phyloP scores from a whole-genome alignment of 2,888 invertebrate genomes.

The Falcaria lacertinaria region DNA sequence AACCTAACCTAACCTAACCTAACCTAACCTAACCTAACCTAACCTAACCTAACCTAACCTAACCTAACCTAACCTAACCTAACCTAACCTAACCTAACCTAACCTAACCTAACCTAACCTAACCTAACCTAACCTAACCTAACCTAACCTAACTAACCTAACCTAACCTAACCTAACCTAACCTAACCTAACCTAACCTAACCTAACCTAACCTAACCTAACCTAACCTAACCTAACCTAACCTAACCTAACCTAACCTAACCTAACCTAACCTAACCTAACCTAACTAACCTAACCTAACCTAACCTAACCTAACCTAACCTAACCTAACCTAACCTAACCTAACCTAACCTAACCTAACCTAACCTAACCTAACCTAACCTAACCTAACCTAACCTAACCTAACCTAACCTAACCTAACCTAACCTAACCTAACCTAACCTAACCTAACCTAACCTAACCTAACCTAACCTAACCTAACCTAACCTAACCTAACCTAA shows the following conservation, averaged over 20 bases:
- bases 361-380: constrained; percentile 17
- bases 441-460: constrained; percentile 19
- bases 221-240: constrained; percentile 13
- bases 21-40: constrained; percentile 7
- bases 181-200: constrained; percentile 16
- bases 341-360: constrained; percentile 20
- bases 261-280: constrained; percentile 8
- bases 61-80: constrained; percentile 11
- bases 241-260: constrained; percentile 3
- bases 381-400: constrained; percentile 18
- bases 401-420: constrained; percentile 19
- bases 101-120: constrained; percentile 11
- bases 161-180: constrained; percentile 17
- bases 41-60: constrained; percentile 7
- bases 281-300: constrained; percentile 12
- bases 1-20: constrained; percentile 14
- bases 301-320: constrained; percentile 11
- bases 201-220: constrained; percentile 15
- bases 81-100: constrained; percentile 8
- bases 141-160: constrained; percentile 12
- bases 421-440: constrained; percentile 20
- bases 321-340: constrained; percentile 15
- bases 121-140: constrained; percentile 14
- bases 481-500: constrained; percentile 18
- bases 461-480: constrained; percentile 17